These are phyloP conservation scores for Otus sunia DNA, from an alignment of 2,113 vertebrate genomes.

Conservation along the genomic window DNA sequence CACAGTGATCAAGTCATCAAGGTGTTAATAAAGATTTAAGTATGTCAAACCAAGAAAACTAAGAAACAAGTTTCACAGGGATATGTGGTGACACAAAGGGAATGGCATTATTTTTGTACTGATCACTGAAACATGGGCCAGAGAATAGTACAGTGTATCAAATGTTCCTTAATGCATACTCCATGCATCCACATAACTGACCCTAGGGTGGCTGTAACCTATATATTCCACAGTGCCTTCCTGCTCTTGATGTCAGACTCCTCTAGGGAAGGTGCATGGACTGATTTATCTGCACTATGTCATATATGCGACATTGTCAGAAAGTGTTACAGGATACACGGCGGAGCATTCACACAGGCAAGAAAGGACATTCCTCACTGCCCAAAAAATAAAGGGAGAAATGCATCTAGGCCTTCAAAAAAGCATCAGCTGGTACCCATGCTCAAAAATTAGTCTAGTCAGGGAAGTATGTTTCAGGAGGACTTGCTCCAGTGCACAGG, in stretches of 20 bases:
- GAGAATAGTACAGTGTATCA: background rate
- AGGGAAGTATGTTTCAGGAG: background rate
- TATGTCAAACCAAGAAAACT: background rate
- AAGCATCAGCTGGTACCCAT: background rate
- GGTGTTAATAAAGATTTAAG: background rate
- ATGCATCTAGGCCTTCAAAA: background rate
- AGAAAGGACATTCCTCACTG: background rate
- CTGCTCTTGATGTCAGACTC: background rate
- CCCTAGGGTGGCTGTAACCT: background rate
- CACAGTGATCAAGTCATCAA: background rate
- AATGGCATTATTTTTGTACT: background rate
- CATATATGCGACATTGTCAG: conserved; percentile 2
- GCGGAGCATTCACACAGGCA: background rate
- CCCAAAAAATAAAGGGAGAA: background rate
- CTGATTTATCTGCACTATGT: background rate
- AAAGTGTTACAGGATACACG: background rate
- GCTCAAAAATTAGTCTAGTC: background rate
- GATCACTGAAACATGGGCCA: background rate
- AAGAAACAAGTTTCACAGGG: background rate
- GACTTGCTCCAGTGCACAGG: background rate
- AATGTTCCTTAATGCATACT: background rate
- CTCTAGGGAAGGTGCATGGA: background rate
- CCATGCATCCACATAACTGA: background rate
- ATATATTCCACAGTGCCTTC: background rate
- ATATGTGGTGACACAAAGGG: background rate